Base-by-base conservation (phyloP, 2,888 invertebrate species). In the Diadegma fenestrale region DNA sequence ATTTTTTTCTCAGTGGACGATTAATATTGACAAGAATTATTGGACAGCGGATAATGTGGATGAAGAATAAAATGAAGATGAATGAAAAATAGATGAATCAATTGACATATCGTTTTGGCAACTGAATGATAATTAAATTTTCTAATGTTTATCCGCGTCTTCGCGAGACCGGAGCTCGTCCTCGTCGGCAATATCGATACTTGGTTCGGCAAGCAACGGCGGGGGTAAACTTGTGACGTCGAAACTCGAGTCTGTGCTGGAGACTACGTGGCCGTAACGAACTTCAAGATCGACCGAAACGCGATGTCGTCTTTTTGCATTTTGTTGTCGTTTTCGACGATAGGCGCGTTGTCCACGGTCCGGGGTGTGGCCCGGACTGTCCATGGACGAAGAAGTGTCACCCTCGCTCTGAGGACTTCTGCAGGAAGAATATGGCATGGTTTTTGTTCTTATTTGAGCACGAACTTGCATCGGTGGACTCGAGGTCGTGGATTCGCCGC, bases 171-270 rank as follows among this genome's bases (percentile, higher is more conserved):
- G 45, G 19, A 26, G 26, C 12, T 91, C 90, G 17, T 92, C 91
- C 91, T 97, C 97, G 92, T 91, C 90, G 6, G 92, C 96, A 89
- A 90, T 88, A 76, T 91, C 88, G 71, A 90, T 88, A 37, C 91
- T 91, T 19, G 88, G 89, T 54, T 97, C 97, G 78, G 96, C 95
- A 90, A 97, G 95, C 87, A 97, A 94, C 77, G 97, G 97, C 77
- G 97, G 97, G n/a, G 97, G 97, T 90, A 97, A 95, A 37, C 96
- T 96, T 48, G 96, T 95, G 26, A 97, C 96, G 90, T 97, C 97
- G 91, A 97, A 96, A 91, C 96, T 95, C 80, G 96, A 96, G 88
- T 97, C 97, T n/a, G 96, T 96, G 80, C 96, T 94, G 1, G 94
- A 94, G 1, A 94, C 91, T 45, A 94, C 93, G 58, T 93, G 94